Base-by-base conservation (phyloP, 2,888 invertebrate species). In the Tenthredo scrophulariae region DNA sequence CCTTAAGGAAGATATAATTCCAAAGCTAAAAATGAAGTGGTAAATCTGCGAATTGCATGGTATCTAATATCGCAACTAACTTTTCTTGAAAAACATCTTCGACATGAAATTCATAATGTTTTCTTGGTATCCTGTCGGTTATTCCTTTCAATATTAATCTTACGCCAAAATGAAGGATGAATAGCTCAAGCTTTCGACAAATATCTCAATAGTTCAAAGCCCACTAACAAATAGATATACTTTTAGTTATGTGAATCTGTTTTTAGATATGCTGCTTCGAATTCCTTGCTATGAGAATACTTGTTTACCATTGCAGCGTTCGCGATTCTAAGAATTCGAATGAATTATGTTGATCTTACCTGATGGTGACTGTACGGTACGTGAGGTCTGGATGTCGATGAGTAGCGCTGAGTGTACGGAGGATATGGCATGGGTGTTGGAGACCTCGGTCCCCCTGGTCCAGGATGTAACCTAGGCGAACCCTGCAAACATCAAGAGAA, bases 391-490 rank as follows among this genome's bases (percentile, higher is more conserved):
- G 93, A 87, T 85, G 93, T 92, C 87, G 93, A 92, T 77, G 93
- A 91, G 88, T 93, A 93, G 85, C 93, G 93, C 88, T 92, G 93
- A 84, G 92, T 92, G 85, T 93, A 93, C 84, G 93, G 92, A 88
- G 93, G 93, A 91, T 93, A 93, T 90, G 93, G 92, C 92, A 93
- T 91, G 85, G 93, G 91, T 75, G 93, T 92, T 75, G 93, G 92
- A 86, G 93, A 92, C 90, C 91, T 93, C n/a, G 93, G 92, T 85
- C 92, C 92, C 86, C 92, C 92, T 80, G 92, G 92, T 84, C 92
- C 92, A 87, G 92, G 91, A 87, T 93, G 93, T 88, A 92, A 89
- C 88, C 93, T 91, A 79, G 93, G 93, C 33, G 93, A 93, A 86
- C 93, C 91, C 93, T 93, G 86, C 9, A 85, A 84, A 77, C 10